These are phyloP conservation scores for Arvicanthis niloticus DNA, from an alignment of 2,113 vertebrate genomes.

Conservation along the genomic window DNA sequence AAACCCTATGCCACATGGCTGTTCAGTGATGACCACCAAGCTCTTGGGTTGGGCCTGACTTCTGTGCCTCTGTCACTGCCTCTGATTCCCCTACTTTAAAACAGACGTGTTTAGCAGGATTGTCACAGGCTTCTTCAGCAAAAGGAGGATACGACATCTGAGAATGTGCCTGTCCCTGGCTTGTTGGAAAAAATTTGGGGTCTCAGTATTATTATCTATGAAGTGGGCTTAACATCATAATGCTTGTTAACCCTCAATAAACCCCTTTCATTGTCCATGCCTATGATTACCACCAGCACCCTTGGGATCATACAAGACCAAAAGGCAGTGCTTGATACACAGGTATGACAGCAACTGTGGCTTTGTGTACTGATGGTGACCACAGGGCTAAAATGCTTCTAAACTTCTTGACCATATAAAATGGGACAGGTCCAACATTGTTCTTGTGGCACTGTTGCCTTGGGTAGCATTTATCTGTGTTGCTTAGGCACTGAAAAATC, in stretches of 20 bases:
- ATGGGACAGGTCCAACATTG: background rate
- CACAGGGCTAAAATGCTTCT: background rate
- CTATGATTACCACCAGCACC: background rate
- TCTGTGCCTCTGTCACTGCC: rapidly evolving
- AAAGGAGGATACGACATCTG: background rate
- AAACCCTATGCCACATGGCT: background rate
- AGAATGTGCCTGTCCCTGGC: background rate
- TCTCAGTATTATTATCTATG: constrained; percentile 25
- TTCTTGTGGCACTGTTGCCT: background rate
- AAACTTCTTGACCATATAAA: background rate
- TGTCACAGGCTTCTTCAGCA: background rate
- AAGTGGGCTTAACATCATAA: background rate
- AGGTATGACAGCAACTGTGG: background rate
- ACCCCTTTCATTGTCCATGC: background rate
- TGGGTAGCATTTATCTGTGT: background rate
- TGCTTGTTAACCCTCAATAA: background rate
- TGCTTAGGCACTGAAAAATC: background rate
- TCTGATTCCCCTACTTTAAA: background rate
- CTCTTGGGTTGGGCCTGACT: background rate
- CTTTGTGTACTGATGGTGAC: background rate
- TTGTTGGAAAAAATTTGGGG: background rate
- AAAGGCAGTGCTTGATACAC: background rate
- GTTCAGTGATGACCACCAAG: background rate
- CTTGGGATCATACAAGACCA: background rate
- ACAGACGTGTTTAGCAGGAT: constrained; percentile 15